Percentiles rank a stretch among this genome's conserved stretches.
Evolutionary conservation across 2,797 vertebrate genomes (phyloP).

Genomic region (Phalanger gymnotis): DNA sequence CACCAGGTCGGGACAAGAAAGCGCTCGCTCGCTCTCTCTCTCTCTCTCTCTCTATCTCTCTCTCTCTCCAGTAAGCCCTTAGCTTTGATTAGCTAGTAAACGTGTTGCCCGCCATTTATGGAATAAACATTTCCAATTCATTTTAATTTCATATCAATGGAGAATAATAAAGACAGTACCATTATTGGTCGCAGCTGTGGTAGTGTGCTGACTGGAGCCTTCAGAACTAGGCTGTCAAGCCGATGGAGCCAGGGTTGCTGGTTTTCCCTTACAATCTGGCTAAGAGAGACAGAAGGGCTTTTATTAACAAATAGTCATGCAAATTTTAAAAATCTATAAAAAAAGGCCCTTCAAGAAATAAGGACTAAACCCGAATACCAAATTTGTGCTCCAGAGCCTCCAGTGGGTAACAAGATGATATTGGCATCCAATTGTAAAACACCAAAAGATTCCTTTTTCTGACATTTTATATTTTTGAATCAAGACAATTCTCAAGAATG

Average conservation of each 20-base stretch:
- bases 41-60: no score
- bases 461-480: not conserved
- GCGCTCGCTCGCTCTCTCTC: constrained; percentile 38
- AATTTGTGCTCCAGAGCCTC: constrained; percentile 33
- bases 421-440: constrained; percentile 25
- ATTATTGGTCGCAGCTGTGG: constrained; percentile 83
- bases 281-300: constrained; percentile 69
- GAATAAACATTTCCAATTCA: constrained; percentile 82
- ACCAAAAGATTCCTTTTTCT: not conserved
- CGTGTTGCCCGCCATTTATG: constrained; percentile 69
- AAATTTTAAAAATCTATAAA: constrained; percentile 75
- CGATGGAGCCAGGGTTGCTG: constrained; percentile 74
- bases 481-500: not conserved
- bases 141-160: constrained; percentile 79
- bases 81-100: constrained; percentile 75
- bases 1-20: constrained; percentile 54
- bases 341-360: constrained; percentile 51
- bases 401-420: not conserved
- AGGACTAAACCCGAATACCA: constrained; percentile 40
- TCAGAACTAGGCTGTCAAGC: constrained; percentile 78
- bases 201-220: constrained; percentile 74
- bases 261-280: constrained; percentile 71
- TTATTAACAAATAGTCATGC: constrained; percentile 76
- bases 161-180: constrained; percentile 78
- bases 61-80: constrained; percentile 58